Percentiles rank a stretch among this genome's conserved stretches.
These are phyloP conservation scores for Stegostoma tigrinum DNA, from an alignment of 2,113 vertebrate species.

Conservation along the genomic window DNA sequence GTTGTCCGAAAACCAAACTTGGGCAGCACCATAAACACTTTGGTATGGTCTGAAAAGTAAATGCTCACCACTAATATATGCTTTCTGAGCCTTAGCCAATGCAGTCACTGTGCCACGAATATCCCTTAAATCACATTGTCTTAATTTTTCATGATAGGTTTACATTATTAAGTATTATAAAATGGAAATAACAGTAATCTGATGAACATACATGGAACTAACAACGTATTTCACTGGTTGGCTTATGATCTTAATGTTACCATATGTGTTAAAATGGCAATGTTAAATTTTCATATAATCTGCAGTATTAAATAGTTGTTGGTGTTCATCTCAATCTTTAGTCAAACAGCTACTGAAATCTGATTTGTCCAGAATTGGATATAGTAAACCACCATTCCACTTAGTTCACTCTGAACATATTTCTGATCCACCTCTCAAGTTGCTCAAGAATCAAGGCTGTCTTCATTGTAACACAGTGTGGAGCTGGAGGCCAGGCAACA, in stretches of 20 bases:
- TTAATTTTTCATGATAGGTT: background rate
- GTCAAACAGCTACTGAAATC: background rate
- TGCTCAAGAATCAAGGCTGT: background rate
- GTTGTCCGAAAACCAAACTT: background rate
- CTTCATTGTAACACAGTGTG: too few species aligned
- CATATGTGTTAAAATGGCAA: background rate
- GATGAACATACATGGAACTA: too few species aligned
- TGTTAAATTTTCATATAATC: background rate
- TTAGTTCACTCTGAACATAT: background rate
- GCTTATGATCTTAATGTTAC: background rate
- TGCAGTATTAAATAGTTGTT: background rate
- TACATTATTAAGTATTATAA: background rate
- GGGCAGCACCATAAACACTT: background rate
- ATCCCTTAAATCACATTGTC: background rate
- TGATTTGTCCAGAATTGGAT: background rate
- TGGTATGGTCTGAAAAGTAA: background rate
- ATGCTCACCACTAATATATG: background rate
- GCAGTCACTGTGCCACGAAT: background rate
- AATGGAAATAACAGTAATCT: background rate
- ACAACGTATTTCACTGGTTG: background rate
- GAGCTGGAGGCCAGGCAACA: too few species aligned
- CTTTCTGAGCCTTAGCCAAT: background rate
- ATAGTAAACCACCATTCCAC: background rate
- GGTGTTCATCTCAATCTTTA: background rate
- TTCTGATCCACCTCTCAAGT: background rate